Evolutionary conservation across 2,113 vertebrate genomes (phyloP).

Genomic region (Chiloscyllium plagiosum): DNA sequence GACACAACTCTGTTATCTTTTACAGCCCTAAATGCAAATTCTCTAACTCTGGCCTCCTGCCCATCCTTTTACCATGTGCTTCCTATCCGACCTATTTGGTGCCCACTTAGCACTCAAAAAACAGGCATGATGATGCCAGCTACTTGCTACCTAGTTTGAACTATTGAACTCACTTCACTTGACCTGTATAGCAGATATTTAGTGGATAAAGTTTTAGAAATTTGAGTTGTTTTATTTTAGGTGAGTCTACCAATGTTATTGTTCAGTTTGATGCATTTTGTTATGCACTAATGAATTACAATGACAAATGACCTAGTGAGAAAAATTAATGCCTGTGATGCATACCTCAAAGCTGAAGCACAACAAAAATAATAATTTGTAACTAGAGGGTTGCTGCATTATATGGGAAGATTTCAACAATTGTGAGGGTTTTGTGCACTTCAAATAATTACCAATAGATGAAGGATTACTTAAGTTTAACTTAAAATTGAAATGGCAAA

Average conservation of each 20-base stretch:
- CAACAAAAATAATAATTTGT: not conserved
- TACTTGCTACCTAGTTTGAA: not conserved
- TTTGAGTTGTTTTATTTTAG: not conserved
- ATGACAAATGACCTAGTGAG: not conserved
- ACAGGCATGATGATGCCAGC: not conserved
- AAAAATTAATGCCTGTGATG: not conserved
- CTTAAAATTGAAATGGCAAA: not conserved
- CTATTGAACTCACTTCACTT: not conserved
- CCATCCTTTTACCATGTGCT: not conserved
- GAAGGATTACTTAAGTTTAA: not conserved
- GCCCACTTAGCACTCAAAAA: not conserved
- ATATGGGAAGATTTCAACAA: not conserved
- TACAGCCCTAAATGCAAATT: not conserved
- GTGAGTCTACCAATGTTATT: not conserved
- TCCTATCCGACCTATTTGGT: not conserved
- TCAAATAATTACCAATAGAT: not conserved
- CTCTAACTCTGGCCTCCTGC: not conserved
- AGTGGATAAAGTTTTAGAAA: not conserved
- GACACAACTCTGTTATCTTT: not conserved
- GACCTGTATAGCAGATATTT: not conserved
- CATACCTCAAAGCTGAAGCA: not conserved
- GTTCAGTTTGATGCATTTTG: not conserved
- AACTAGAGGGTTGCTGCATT: not conserved
- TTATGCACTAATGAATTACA: not conserved
- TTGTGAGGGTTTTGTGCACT: not conserved